Conservation (phyloP, 2,797 vertebrate species). For the Cuniculus paca region DNA sequence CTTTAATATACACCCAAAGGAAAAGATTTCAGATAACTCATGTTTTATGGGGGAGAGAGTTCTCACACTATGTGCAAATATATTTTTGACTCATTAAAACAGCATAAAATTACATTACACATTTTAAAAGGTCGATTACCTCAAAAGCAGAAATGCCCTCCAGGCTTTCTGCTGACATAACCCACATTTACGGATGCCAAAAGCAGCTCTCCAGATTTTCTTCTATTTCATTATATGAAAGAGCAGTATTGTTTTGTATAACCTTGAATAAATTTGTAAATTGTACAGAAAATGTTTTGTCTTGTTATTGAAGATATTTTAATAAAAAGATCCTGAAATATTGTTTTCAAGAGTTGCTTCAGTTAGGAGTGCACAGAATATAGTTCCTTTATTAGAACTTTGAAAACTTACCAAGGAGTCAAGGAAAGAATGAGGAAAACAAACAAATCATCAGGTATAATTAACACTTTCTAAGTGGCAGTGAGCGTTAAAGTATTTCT, state of each 20-base stretch:
- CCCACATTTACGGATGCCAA: slow-evolving; percentile 26
- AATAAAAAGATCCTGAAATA: slow-evolving; percentile 39
- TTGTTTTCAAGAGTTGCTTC: slow-evolving; percentile 45
- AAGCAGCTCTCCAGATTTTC: slow-evolving; percentile 42
- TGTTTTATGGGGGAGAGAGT: slow-evolving; percentile 50
- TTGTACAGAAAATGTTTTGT: slow-evolving; percentile 63
- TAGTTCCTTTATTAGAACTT: slow-evolving; percentile 18
- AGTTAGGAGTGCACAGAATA: slow-evolving; percentile 32
- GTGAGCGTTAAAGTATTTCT: background rate
- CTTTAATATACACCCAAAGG: slow-evolving; percentile 60
- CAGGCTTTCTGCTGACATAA: slow-evolving; percentile 61
- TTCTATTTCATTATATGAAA: slow-evolving; percentile 44
- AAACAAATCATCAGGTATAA: slow-evolving; percentile 16
- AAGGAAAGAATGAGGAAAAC: slow-evolving; percentile 42
- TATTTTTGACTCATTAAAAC: slow-evolving; percentile 69
- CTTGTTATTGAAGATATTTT: slow-evolving; percentile 59
- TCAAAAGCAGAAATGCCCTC: slow-evolving; percentile 70
- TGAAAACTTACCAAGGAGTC: slow-evolving; percentile 21
- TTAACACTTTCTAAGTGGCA: slow-evolving; percentile 32
- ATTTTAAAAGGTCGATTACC: slow-evolving; percentile 73
- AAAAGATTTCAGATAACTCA: slow-evolving; percentile 64
- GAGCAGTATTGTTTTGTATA: slow-evolving; percentile 45
- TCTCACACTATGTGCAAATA: slow-evolving; percentile 52
- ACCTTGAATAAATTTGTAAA: slow-evolving; percentile 46
- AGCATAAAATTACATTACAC: slow-evolving; percentile 71